These are phyloP conservation scores for Pseudolaguvia tuberculata DNA, from an alignment of 2,113 vertebrate species.

Conservation along the genomic window DNA sequence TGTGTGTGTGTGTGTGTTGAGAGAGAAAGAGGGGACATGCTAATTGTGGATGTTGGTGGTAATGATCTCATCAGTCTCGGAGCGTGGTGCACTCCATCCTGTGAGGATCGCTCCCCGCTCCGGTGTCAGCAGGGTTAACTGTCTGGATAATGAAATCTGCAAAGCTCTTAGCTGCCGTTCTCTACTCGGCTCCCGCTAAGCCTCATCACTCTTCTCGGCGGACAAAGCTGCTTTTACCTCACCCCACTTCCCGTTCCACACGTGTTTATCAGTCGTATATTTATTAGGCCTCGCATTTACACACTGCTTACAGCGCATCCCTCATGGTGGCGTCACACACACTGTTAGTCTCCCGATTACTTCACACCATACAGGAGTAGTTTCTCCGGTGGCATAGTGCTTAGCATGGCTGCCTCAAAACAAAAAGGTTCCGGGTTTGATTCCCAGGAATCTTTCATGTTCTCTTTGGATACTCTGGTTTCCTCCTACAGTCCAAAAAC, in stretches of 20 bases:
- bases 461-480: too few relatives aligned
- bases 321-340: too few relatives aligned
- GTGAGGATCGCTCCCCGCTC: slow-evolving; percentile 70
- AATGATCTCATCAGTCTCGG: slow-evolving; percentile 77
- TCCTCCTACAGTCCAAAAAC: too few relatives aligned
- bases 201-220: slow-evolving; percentile 42
- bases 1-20: slow-evolving; percentile 25
- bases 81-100: slow-evolving; percentile 66
- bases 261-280: slow-evolving; percentile 43
- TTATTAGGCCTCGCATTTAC: not conserved
- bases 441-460: too few relatives aligned
- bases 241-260: slow-evolving; percentile 16
- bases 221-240: slow-evolving; percentile 33
- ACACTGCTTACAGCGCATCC: slow-evolving; percentile 7
- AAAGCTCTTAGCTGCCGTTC: slow-evolving; percentile 74
- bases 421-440: too few relatives aligned
- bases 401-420: too few relatives aligned
- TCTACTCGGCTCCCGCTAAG: slow-evolving; percentile 66
- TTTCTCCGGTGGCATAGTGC: too few relatives aligned
- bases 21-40: slow-evolving; percentile 62
- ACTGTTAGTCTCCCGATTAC: not conserved
- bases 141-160: slow-evolving; percentile 80
- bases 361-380: not conserved
- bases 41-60: slow-evolving; percentile 76
- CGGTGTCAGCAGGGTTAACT: slow-evolving; percentile 77